Evolutionary conservation across 1,140 invertebrate genomes (phyloP).

Genomic region (Drosophila punjabiensis): DNA sequence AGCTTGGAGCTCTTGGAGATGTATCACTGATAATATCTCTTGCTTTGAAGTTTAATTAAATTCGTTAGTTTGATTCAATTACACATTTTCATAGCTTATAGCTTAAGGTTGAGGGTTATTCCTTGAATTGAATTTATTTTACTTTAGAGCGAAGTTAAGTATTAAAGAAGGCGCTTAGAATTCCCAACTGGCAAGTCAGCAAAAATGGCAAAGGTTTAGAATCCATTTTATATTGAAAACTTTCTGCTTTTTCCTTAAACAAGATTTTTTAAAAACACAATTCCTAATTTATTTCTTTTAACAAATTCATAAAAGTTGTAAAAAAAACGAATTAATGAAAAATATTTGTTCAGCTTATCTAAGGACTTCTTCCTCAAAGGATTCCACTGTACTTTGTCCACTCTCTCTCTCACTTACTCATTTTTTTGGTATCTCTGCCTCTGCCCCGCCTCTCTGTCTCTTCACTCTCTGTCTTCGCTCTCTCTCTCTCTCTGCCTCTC

Average conservation of each 20-base stretch:
- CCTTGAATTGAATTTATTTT: background rate
- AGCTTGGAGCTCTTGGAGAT: background rate
- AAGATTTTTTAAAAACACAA: too few relatives aligned
- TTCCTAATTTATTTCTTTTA: too few relatives aligned
- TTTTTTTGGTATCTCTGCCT: background rate
- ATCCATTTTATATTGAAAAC: too few relatives aligned
- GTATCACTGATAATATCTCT: slow-evolving; percentile 11
- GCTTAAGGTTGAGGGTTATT: background rate
- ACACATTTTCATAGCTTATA: background rate
- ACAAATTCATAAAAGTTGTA: too few relatives aligned
- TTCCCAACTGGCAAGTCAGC: background rate
- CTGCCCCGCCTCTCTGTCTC: slow-evolving; percentile 6
- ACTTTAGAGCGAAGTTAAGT: background rate
- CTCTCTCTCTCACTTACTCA: slow-evolving; percentile 34
- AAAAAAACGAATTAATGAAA: too few relatives aligned
- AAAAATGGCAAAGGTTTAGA: background rate
- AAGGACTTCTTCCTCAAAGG: background rate
- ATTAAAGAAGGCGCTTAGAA: background rate
- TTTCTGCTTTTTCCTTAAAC: too few relatives aligned
- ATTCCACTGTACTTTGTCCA: slow-evolving; percentile 22
- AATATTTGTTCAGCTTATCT: background rate
- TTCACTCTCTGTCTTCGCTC: background rate
- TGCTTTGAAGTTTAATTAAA: slow-evolving; percentile 5
- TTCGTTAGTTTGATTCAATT: slow-evolving; percentile 2
- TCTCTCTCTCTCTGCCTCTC: background rate